Base-by-base conservation (phyloP, 2,888 invertebrate genomes). In the Polydrusus cervinus region DNA sequence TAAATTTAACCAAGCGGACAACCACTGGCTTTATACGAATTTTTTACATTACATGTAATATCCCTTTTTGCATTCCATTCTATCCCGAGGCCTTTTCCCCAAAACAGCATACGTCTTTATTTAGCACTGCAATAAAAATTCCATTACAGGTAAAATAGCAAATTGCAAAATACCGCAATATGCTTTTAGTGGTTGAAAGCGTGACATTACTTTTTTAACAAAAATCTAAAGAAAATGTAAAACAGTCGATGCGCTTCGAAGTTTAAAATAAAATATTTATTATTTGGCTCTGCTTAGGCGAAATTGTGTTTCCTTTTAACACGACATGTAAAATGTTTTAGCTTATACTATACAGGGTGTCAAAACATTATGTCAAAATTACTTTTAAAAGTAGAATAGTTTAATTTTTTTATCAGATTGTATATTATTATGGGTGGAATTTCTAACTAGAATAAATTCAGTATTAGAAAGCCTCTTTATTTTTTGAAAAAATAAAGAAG, bases 181-280 rank as follows among this genome's bases (percentile, higher is more conserved):
- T 67, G 67, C 67, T 67, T 55, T 55, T 53, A 67, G 67, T 34
- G 55, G 25, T 16, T 43, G 20, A 30, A 43, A 40, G 55, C 67
- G 11, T 14, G 51, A 67, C 40, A 55, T 55, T 55, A 55, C 14
- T 14, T 55, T 51, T 67, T 67, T 25, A 53, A 25, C 43, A 40
- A 53, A 25, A 67, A 55, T 67, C 51, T 67, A 67, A 25, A 55
- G 67, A 55, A 55, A 40, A 55, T 67, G 55, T 67, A 66, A 67
- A 53, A 20, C 53, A 16, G 25, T 25, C 8, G 51, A 14, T n/a
- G 25, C 25, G 53, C 13, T n/a, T 25, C 3, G 25, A 53, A 25
- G 11, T 13, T 53, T 30, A 53, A 53, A 53, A 25, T 13, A 53
- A 25, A 53, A 53, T 53, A 25, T 53, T 25, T 25, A 47, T 47